phyloP scores from a whole-genome alignment of 1,140 invertebrate species.

The Monochamus saltuarius region DNA sequence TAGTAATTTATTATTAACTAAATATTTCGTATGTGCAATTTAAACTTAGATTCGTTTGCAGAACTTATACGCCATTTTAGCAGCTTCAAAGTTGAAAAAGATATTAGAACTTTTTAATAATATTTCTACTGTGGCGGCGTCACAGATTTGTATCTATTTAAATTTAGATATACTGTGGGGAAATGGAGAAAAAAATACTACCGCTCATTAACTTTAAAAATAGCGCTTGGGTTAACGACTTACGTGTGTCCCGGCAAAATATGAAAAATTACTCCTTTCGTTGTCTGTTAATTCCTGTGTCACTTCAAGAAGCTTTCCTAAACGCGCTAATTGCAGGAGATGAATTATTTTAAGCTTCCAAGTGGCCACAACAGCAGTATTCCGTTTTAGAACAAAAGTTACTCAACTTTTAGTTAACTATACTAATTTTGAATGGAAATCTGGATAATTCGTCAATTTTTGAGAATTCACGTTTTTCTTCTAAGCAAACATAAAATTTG shows the following conservation, averaged over 20 bases:
- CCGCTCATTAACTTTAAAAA: constrained; percentile 29
- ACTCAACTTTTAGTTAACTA: neutral
- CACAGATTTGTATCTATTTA: constrained; percentile 15
- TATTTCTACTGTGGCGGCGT: no score
- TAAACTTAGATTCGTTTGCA: neutral
- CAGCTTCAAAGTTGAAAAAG: neutral
- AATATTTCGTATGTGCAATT: neutral
- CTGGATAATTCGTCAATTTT: neutral
- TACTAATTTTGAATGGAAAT: neutral
- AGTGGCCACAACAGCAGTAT: neutral
- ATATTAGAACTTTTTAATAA: no score
- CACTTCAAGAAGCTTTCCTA: neutral
- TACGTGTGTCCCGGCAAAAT: constrained; percentile 19
- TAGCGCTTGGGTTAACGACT: constrained; percentile 28
- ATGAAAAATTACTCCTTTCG: constrained; percentile 5
- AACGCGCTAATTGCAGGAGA: neutral
- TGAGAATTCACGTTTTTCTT: neutral
- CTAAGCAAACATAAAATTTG: neutral
- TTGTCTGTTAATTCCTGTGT: neutral
- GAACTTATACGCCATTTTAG: neutral
- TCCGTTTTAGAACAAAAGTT: neutral
- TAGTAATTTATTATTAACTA: neutral
- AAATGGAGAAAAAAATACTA: constrained; percentile 20
- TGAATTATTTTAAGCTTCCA: neutral
- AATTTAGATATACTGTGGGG: constrained; percentile 17